phyloP scores from a whole-genome alignment of 92 coral and sea anemone genomes.

The Palythoa heliodiscus region DNA sequence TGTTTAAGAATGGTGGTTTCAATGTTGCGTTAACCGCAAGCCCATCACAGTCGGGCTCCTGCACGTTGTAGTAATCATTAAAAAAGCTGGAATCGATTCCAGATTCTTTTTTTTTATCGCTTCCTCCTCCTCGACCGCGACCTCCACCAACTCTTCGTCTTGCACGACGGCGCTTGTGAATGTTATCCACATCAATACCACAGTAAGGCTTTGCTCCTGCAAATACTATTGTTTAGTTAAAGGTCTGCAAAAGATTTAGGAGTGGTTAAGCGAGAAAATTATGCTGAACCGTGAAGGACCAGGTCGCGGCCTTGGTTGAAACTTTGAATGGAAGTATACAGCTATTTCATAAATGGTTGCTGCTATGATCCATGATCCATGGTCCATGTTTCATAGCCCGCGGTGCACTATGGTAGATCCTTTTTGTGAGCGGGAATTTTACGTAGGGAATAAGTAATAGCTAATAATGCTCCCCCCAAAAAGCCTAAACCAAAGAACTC shows the following conservation, averaged over 20 bases:
- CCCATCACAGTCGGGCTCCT: conserved; percentile 52
- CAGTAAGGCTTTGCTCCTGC: conserved; percentile 62
- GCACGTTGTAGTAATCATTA: not conserved
- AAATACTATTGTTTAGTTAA: not conserved
- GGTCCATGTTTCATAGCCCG: too few species aligned
- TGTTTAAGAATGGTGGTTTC: conserved; percentile 15
- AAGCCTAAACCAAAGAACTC: too few species aligned
- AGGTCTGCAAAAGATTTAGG: not conserved
- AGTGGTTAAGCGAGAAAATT: not conserved
- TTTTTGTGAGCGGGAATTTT: too few species aligned
- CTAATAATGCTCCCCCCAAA: too few species aligned
- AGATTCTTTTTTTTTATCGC: not conserved
- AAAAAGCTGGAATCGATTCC: conserved; percentile 9
- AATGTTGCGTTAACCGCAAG: conserved; percentile 55
- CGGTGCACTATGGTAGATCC: too few species aligned
- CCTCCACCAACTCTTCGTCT: conserved; percentile 56
- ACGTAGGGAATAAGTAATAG: too few species aligned
- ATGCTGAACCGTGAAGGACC: not conserved
- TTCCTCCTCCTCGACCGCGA: conserved; percentile 31
- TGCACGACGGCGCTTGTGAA: conserved; percentile 51
- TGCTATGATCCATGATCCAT: too few species aligned
- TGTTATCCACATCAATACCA: conserved; percentile 60
- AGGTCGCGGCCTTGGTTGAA: too few species aligned
- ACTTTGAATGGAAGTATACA: too few species aligned
- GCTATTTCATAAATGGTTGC: too few species aligned